Base-by-base conservation (phyloP, 2,113 vertebrate species). In the Crotophaga sulcirostris region DNA sequence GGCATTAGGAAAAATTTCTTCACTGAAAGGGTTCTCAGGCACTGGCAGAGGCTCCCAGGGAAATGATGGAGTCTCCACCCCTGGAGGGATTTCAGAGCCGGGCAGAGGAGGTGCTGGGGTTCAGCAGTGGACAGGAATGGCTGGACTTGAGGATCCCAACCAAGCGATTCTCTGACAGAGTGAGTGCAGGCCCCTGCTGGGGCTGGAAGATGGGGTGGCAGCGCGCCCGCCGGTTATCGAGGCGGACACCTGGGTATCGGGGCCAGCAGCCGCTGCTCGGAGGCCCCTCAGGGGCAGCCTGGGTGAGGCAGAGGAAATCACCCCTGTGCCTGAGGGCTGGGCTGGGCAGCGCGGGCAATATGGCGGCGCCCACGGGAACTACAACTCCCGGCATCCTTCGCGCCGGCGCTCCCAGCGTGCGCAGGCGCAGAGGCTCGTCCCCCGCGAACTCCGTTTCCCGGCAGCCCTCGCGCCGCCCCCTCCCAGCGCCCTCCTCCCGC, bases 361-460 rank as follows among this genome's bases (percentile, higher is more conserved):
- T 45, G 83, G 84, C 51, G 36, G 31, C 31, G 4, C 13, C 5
- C 0, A 0, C 0, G 0, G 0, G 16, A 42, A 92, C 93, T 86
- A 83, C 87, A 77, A 8, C 59, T 87, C 91, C 95, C 94, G 18
- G 49, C 13, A 0, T 0, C 2, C 92, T 4, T 11, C 10, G 62
- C 87, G 81, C 58, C 87, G 77, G 7, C 24, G 0, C 6, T 0
- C 2, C 2, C 2, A 1, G 1, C 0, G 0, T 0, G 19, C 83
- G 87, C 94, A 45, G 4, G 96, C 77, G 87, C 77, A 12, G 3
- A n/a, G 40, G 6, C 8, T 5, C 16, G 0, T 6, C 1, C 1
- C 2, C 7, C 42, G 6, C 13, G 93, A 79, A 97, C 97, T 97
- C 73, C 47, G 62, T 92, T 96, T 95, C 96, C 97, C 96, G n/a